Evolutionary conservation across 2,888 invertebrate species (phyloP).

Genomic region (Lycia hirtaria): DNA sequence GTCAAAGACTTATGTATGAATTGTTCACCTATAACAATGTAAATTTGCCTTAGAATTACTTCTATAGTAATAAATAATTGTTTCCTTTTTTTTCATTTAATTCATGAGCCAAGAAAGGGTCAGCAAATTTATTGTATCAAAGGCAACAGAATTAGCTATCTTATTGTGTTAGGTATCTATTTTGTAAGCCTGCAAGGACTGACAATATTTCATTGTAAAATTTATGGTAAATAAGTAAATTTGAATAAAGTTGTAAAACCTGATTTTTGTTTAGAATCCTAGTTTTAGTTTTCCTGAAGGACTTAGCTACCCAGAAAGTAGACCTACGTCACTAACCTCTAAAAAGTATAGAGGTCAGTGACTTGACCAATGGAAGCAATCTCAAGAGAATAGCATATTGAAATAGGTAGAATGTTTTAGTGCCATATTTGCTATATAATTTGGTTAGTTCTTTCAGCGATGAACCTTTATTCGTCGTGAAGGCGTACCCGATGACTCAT

Average conservation of each 20-base stretch:
- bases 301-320: too few species aligned
- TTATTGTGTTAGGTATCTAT: slow-evolving; percentile 28
- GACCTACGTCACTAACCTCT: too few species aligned
- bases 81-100: slow-evolving; percentile 31
- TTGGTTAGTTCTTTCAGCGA: too few species aligned
- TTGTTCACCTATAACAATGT: slow-evolving; percentile 4
- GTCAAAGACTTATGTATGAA: not conserved
- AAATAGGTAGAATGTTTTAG: too few species aligned
- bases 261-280: slow-evolving; percentile 23
- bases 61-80: slow-evolving; percentile 31
- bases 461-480: too few species aligned
- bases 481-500: too few species aligned
- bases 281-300: too few species aligned
- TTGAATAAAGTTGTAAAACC: slow-evolving; percentile 71
- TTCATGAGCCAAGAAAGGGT: slow-evolving; percentile 1
- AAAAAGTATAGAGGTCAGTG: too few species aligned
- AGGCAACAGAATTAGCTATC: slow-evolving; percentile 8
- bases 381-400: too few species aligned
- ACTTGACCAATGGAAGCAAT: too few species aligned
- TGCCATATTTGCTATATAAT: too few species aligned
- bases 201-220: slow-evolving; percentile 75
- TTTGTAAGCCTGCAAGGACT: slow-evolving; percentile 60
- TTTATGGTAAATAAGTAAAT: slow-evolving; percentile 72
- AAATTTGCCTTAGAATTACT: slow-evolving; percentile 13
- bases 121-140: not conserved